These are phyloP conservation scores for Eulemur rufifrons DNA, from an alignment of 2,113 vertebrate species.

Conservation along the genomic window DNA sequence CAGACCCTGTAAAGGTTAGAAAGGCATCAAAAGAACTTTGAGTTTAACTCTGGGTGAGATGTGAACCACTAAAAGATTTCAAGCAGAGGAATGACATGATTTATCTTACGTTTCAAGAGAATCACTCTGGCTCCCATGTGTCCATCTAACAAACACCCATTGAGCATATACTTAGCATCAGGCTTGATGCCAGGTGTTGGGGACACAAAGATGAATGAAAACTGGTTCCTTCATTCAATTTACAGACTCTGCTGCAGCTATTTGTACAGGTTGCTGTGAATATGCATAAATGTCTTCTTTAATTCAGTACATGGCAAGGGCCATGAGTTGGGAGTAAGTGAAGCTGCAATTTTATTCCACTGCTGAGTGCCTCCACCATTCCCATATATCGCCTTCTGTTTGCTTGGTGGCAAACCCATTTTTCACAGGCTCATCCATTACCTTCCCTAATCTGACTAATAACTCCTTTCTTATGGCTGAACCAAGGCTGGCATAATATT, in stretches of 20 bases:
- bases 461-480: slow-evolving; percentile 35
- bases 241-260: neutral
- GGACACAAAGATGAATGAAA: neutral
- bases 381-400: slow-evolving; percentile 2
- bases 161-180: neutral
- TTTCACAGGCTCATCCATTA: slow-evolving; percentile 8
- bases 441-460: slow-evolving; percentile 56
- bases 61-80: neutral
- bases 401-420: neutral
- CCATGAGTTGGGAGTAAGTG: neutral
- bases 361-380: neutral
- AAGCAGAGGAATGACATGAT: neutral
- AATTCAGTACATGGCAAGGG: slow-evolving; percentile 26
- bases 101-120: neutral
- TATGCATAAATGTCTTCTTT: slow-evolving; percentile 42
- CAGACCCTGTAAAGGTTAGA: neutral
- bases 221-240: neutral
- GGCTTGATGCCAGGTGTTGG: neutral
- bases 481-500: neutral
- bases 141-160: neutral
- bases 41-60: neutral
- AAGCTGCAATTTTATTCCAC: slow-evolving; percentile 35
- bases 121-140: neutral
- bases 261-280: neutral
- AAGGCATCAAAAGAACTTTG: neutral